Evolutionary conservation across 1,140 invertebrate genomes (phyloP).

Genomic region (Bombyx mori): DNA sequence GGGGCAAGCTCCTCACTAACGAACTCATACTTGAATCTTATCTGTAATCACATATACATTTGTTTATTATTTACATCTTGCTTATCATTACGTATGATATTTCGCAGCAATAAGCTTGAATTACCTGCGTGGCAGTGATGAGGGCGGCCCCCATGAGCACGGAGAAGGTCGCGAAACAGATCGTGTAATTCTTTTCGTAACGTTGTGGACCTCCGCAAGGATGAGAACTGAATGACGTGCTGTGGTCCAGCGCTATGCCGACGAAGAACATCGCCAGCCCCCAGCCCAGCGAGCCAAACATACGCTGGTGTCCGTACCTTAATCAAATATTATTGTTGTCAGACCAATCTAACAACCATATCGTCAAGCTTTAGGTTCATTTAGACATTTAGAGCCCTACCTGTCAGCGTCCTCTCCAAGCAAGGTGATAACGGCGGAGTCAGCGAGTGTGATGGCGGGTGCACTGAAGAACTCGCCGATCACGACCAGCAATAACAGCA

Average conservation of each 20-base stretch:
- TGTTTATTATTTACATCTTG: no score
- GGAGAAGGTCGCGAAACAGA: constrained; percentile 98
- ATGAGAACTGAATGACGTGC: constrained; percentile 89
- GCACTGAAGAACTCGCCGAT: constrained; percentile 98
- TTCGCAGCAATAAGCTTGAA: no score
- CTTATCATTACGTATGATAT: no score
- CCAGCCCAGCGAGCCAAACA: constrained; percentile 99
- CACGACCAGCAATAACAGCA: constrained; percentile 91
- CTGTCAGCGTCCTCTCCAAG: constrained; percentile 93
- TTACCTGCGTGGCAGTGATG: constrained; percentile 88
- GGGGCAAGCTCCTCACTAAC: constrained; percentile 30
- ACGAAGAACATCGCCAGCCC: constrained; percentile 99
- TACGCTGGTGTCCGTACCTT: constrained; percentile 95
- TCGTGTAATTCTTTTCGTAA: constrained; percentile 97
- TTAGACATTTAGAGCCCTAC: constrained; percentile 28
- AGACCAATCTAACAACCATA: no score
- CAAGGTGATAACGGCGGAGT: constrained; percentile 92
- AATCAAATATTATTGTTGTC: background rate
- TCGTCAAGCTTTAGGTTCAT: no score
- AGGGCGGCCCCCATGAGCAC: constrained; percentile 96
- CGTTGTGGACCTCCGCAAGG: constrained; percentile 90
- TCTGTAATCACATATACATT: constrained; percentile 44
- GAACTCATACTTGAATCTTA: constrained; percentile 84
- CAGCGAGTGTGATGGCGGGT: constrained; percentile 96
- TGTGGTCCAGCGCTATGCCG: constrained; percentile 97